phyloP scores from a whole-genome alignment of 37 sponge, comb jelly and placozoan species.

The Halisarca cf. caerulea region DNA sequence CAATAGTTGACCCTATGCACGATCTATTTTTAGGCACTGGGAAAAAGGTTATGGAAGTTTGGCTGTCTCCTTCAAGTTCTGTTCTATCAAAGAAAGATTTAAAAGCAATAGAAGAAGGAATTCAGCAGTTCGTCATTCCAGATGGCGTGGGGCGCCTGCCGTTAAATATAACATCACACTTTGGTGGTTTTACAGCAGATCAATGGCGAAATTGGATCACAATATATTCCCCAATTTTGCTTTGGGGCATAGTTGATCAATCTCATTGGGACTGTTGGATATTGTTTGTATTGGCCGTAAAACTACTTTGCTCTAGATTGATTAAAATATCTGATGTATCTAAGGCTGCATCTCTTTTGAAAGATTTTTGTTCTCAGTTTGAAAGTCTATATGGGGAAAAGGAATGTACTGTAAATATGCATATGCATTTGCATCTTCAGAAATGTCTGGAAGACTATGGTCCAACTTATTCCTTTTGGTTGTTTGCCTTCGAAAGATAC shows the following conservation, averaged over 20 bases:
- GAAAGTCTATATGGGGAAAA: constrained; percentile 48
- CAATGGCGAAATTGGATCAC: constrained; percentile 67
- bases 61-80: constrained; percentile 13
- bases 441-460: constrained; percentile 38
- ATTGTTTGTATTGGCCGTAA: constrained; percentile 62
- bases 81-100: constrained; percentile 5
- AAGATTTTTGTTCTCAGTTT: constrained; percentile 31
- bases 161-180: constrained; percentile 40
- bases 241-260: constrained; percentile 46
- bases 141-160: constrained; percentile 52
- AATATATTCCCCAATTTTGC: constrained; percentile 51
- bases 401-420: constrained; percentile 53
- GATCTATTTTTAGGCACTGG: constrained; percentile 48
- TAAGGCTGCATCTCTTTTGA: constrained; percentile 35
- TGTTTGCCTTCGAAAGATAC: constrained; percentile 12
- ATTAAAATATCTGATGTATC: constrained; percentile 18
- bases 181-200: constrained; percentile 60
- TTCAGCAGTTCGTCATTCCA: constrained; percentile 20
- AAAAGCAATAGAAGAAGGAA: constrained; percentile 7
- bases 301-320: constrained; percentile 16
- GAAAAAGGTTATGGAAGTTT: constrained; percentile 40
- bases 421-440: constrained; percentile 53
- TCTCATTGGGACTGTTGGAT: constrained; percentile 47
- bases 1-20: constrained; percentile 67
- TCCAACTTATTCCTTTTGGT: constrained; percentile 12